Evolutionary conservation across 2,797 vertebrate species (phyloP), one percentile per base, ranked within the genome.

Genomic region (Gephyroberyx darwinii): DNA sequence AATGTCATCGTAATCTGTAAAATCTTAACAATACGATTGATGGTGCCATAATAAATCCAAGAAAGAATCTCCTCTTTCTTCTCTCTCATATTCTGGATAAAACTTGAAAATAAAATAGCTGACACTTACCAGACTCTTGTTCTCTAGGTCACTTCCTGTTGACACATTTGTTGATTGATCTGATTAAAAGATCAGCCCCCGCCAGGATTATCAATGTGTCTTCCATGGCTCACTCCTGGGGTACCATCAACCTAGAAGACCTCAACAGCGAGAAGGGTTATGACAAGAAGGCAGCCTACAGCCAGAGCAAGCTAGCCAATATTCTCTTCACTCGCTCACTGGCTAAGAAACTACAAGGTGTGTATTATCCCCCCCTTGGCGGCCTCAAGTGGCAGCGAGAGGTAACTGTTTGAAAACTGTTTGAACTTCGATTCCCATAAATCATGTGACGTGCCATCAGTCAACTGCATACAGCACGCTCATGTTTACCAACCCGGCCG

Each of bases 301-400:
- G 94, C 2, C 95, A 98, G 85, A 98, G 97, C 93, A 98, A 98
- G 55, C 67, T 98, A 17, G 97, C 96, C 0, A 98, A 98, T 0
- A 45, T 98, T 60, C 94, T 97, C 62, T 98, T 97, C 88, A 95
- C 94, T 6, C 93, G 80, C 69, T 94, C 95, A 1, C 84, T 98
- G 86, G 95, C 95, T 0, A 93, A 92, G 80, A 90, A 87, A 45
- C 91, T 98, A 12, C 92, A 96, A 93, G 97, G 96, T 96, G 13
- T n/a, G 78, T 48, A 1, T 35, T 3, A 2, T 1, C 4, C 1
- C 17, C 0, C 6, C 33, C 6, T 35, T 7, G 33, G 33, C 6
- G 5, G 33, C 33, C 8, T 5, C 33, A 35, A 35, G 8, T 35
- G 33, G 33, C 33, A 26, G 26, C 26, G 26, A 26, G 26, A 26